Percentiles rank a stretch among this genome's conserved stretches.
phyloP scores from a whole-genome alignment of 2,113 vertebrate genomes.

The Chauna torquata region DNA sequence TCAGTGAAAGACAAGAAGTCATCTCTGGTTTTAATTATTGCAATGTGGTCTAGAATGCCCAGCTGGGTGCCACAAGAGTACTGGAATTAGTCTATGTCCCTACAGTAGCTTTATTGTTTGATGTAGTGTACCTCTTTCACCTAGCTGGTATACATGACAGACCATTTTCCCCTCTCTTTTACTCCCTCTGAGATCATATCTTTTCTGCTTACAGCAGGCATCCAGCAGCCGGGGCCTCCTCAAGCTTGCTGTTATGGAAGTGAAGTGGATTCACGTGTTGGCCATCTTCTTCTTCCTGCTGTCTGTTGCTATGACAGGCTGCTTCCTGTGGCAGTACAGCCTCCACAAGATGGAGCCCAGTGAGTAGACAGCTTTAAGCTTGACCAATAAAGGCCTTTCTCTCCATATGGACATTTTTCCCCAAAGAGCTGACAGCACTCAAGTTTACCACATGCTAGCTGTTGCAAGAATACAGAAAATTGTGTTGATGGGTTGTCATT shows the following conservation, averaged over 20 bases:
- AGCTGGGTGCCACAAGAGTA: neutral
- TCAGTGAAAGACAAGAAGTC: neutral
- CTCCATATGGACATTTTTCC: neutral
- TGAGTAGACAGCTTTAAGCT: slow-evolving; percentile 36
- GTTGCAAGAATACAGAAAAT: neutral
- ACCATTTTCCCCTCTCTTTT: neutral
- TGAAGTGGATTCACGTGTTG: slow-evolving; percentile 79
- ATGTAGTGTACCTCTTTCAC: neutral
- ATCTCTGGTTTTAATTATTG: neutral
- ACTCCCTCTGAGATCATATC: neutral
- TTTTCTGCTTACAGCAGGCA: neutral
- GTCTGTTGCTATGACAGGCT: slow-evolving; percentile 83
- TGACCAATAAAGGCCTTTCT: neutral
- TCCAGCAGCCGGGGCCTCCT: slow-evolving; percentile 61
- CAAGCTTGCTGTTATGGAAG: slow-evolving; percentile 65
- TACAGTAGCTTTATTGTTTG: neutral
- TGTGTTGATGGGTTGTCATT: neutral
- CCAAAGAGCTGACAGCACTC: neutral
- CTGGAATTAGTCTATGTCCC: neutral
- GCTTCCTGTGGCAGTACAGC: slow-evolving; percentile 88
- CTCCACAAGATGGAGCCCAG: slow-evolving; percentile 77
- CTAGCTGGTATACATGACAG: neutral
- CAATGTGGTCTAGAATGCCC: neutral
- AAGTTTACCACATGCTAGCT: neutral
- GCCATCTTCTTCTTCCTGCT: slow-evolving; percentile 83